Percentiles rank a stretch among this genome's conserved stretches.
phyloP scores from a whole-genome alignment of 1,140 invertebrate species.

The Drosophila sucinea region DNA sequence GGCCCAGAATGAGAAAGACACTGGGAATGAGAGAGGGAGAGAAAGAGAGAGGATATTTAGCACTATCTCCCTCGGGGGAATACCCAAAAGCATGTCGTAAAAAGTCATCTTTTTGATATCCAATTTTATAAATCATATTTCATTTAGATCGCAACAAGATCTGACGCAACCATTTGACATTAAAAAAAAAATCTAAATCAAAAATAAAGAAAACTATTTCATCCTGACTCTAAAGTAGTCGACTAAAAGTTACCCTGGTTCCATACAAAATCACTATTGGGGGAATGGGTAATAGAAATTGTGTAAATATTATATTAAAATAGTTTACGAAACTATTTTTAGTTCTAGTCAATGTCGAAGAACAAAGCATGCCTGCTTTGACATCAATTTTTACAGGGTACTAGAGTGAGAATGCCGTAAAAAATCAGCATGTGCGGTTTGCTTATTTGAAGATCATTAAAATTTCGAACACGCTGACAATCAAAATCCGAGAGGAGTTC shows the following conservation, averaged over 20 bases:
- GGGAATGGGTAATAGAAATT: no score
- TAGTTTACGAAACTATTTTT: no score
- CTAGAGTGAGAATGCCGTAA: slow-evolving; percentile 1
- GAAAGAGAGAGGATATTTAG: not conserved
- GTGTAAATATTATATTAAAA: no score
- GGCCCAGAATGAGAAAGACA: slow-evolving; percentile 26
- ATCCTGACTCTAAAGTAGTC: not conserved
- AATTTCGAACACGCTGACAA: slow-evolving; percentile 6
- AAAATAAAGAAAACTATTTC: not conserved
- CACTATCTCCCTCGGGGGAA: slow-evolving; percentile 51
- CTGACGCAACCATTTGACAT: slow-evolving; percentile 72
- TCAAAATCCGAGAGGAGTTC: slow-evolving; percentile 5
- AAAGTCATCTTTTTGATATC: slow-evolving; percentile 56
- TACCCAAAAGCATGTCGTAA: slow-evolving; percentile 58
- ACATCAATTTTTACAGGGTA: not conserved
- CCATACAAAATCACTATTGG: no score
- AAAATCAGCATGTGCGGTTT: slow-evolving; percentile 12
- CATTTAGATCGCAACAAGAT: slow-evolving; percentile 58
- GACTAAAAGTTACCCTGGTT: not conserved
- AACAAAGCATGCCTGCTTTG: no score
- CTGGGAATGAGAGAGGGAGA: not conserved
- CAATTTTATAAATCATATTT: slow-evolving; percentile 77
- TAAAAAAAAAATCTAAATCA: slow-evolving; percentile 23
- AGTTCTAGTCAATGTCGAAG: no score
- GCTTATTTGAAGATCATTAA: slow-evolving; percentile 8